These are phyloP conservation scores for Pontoporia blainvillei DNA, from an alignment of 2,113 vertebrate species.

Conservation along the genomic window DNA sequence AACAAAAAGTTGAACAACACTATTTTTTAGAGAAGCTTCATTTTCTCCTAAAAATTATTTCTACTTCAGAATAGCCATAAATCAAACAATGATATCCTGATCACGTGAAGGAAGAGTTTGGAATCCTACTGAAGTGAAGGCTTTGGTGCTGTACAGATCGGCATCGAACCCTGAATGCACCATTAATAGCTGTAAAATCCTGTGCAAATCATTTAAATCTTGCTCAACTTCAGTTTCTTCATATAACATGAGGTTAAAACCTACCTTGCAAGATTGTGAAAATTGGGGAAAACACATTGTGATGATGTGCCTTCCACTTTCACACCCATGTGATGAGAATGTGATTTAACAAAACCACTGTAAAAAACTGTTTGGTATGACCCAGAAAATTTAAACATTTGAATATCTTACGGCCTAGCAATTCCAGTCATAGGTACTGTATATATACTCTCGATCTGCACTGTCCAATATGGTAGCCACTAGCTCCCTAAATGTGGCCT, in stretches of 20 bases:
- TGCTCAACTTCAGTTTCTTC: slow-evolving; percentile 14
- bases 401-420: background rate
- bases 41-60: slow-evolving; percentile 21
- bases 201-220: background rate
- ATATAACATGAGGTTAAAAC: background rate
- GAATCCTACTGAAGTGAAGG: background rate
- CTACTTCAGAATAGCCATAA: background rate
- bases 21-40: background rate
- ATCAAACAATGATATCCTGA: background rate
- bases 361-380: slow-evolving; percentile 1
- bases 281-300: background rate
- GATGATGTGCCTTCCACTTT: background rate
- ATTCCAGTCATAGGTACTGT: background rate
- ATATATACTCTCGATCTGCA: background rate
- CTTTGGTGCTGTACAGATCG: background rate
- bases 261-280: background rate
- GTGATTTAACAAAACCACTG: background rate
- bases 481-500: background rate
- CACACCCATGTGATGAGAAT: background rate
- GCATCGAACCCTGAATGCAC: background rate
- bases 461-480: background rate
- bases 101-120: background rate
- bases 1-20: background rate
- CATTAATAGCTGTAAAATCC: background rate
- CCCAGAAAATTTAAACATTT: background rate